Base-by-base conservation (phyloP, 1,140 invertebrate genomes). In the Dendrolimus punctatus region DNA sequence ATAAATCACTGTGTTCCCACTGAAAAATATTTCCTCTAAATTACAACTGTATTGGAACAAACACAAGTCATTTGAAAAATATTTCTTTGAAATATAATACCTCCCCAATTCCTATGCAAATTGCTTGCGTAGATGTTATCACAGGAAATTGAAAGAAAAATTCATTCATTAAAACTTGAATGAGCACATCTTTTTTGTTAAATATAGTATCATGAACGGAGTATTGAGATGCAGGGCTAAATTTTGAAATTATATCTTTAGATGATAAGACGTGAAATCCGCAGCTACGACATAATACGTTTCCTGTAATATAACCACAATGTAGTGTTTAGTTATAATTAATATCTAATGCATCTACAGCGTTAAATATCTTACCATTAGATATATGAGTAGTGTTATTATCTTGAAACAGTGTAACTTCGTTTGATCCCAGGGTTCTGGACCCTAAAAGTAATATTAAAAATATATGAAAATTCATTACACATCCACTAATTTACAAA, bases 271-370 rank as follows among this genome's bases (percentile, higher is more conserved):
- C 40, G 49, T 85, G 68, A 64, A 58, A 66, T 6, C 86, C 88
- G 65, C 87, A 89, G 49, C 59, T 50, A 53, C 87, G 74, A 59
- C 87, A 89, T 36, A 89, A 52, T 57, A 88, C 72, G 53, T 62
- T 68, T 53, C 87, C 86, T 84, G 70, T 60, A 83, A 78, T 54
- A 54, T 40, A 46, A 53, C 54, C 41, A 7, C 23, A 38, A 37
- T 23, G 4, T 53, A 40, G 2, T 49, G 23, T 23, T 23, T 3
- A 23, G 23, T 23, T 23, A 1, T 23, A 23, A 23, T n/a, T 23
- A 23, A 2, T 23, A 23, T 23, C 23, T 23, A 23, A 23, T 23
- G 23, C 23, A 23, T 23, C 23, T 23, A 23, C 23, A 23, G 23
- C n/a, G 3, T 23, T 23, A 23, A 23, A 23, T 23, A 23, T 23